Evolutionary conservation across 2,888 invertebrate genomes (phyloP).

Genomic region (Rotaria magnacalcarata): DNA sequence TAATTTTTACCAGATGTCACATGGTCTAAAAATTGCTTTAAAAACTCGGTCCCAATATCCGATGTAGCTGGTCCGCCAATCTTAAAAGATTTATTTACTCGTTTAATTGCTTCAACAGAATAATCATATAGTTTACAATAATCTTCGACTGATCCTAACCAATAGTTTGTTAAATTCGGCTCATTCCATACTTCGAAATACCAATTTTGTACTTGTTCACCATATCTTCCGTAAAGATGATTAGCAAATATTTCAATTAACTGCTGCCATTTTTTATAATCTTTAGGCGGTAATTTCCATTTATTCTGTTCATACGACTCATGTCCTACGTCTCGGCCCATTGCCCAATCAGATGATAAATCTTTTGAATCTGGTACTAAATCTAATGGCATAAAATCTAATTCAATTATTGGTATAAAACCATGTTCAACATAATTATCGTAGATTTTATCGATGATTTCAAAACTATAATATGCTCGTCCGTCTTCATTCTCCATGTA

Average conservation of each 20-base stretch:
- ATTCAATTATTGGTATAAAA: not conserved
- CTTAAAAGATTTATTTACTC: not conserved
- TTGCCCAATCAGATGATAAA: no score
- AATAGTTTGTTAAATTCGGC: not conserved
- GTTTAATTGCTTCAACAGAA: not conserved
- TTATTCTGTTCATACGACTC: no score
- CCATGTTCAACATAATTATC: not conserved
- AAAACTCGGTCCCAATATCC: not conserved
- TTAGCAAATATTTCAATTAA: no score
- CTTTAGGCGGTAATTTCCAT: no score
- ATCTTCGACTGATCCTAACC: not conserved
- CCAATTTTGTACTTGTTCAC: not conserved
- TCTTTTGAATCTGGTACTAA: no score
- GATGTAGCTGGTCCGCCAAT: not conserved
- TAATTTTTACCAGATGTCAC: not conserved
- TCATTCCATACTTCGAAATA: constrained; percentile 1
- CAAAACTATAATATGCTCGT: not conserved
- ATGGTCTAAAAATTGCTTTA: not conserved
- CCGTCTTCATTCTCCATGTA: not conserved
- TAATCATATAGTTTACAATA: not conserved
- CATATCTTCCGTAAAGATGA: not conserved
- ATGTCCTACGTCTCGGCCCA: no score
- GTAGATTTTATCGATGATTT: not conserved
- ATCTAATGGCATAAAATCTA: no score
- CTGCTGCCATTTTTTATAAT: no score